phyloP scores from a whole-genome alignment of 1,140 invertebrate genomes.

The Pseudomyrmex dendroicus region DNA sequence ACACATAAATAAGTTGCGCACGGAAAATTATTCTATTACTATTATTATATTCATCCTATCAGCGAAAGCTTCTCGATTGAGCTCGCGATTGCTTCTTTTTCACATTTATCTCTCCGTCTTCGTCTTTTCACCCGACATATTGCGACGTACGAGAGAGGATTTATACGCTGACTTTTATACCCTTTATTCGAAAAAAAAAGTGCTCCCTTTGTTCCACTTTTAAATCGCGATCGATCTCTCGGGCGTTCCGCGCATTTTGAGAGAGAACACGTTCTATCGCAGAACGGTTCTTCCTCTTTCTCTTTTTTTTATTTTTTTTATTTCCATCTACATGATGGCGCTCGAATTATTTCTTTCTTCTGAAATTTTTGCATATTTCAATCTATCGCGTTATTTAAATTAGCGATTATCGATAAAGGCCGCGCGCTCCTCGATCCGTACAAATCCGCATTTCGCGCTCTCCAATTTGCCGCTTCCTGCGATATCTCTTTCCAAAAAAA shows the following conservation, averaged over 20 bases:
- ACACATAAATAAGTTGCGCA: too few species aligned
- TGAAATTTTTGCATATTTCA: slow-evolving; percentile 54
- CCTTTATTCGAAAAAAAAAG: background rate
- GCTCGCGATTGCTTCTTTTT: background rate
- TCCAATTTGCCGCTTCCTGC: background rate
- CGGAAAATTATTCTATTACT: too few species aligned
- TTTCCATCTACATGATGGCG: slow-evolving; percentile 34
- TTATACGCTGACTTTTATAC: slow-evolving; percentile 4
- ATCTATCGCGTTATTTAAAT: slow-evolving; percentile 51
- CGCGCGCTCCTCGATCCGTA: background rate
- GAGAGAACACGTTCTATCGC: slow-evolving; percentile 16
- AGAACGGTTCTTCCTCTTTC: slow-evolving; percentile 7
- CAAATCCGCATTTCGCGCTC: background rate
- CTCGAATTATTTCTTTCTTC: slow-evolving; percentile 36
- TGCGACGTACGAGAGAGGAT: background rate
- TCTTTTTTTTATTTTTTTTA: slow-evolving; percentile 19
- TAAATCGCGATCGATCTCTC: slow-evolving; percentile 46
- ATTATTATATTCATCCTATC: too few species aligned
- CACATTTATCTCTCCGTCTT: slow-evolving; percentile 5
- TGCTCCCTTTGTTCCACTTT: slow-evolving; percentile 16
- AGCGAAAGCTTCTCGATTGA: too few species aligned
- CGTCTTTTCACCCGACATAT: slow-evolving; percentile 11
- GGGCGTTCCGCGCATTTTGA: slow-evolving; percentile 41
- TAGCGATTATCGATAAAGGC: slow-evolving; percentile 55
- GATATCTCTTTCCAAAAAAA: background rate